Base-by-base conservation (phyloP, 2,113 vertebrate species). In the Dissostichus mawsoni region DNA sequence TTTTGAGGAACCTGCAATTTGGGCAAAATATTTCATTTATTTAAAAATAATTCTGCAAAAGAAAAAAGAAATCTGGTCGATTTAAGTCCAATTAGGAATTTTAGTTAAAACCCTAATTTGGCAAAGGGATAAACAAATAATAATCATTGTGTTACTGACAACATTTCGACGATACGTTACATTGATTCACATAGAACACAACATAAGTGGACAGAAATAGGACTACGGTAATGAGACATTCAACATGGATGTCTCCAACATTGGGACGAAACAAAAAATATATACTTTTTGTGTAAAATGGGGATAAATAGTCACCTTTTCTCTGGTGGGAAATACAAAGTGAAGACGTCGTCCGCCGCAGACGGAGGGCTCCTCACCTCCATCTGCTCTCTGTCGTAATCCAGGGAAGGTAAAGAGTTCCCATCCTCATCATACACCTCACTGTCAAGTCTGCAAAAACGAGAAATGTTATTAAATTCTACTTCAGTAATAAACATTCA, bases 401-500 rank as follows among this genome's bases (percentile, higher is more conserved):
- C 95, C 92, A 97, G 93, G 84, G 97, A 96, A 17, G 91, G 94
- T 84, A 97, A 93, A 16, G 95, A 95, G 80, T 96, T 96, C 16
- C 96, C 97, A 53, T 96, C 96, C 82, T 97, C 96, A 79, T 97
- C 96, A 79, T 97, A 98, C 68, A 95, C 93, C 78, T 96, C 96
- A 84, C 96, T 96, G 81, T 97, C 97, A 65, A 97, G 94, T 94
- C 97, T 98, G 93, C 4, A 74, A 52, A 33, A 59, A 72, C 16
- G 0, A 45, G 0, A 55, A 4, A 45, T 5, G 10, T 25, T 66
- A 58, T 70, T 4, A 52, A 4, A 17, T 33, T 41, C 41, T 11
- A 1, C 3, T 50, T 11, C 23, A 11, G 3, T 36, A 36, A 11
- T 12, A 18, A 7, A 18, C 8, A n/a, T 12, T 25, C 25, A 13